Percentiles rank a stretch among this genome's conserved stretches.
These are phyloP conservation scores for Amazona vittata DNA, from an alignment of 2,113 vertebrate genomes.

Conservation along the genomic window DNA sequence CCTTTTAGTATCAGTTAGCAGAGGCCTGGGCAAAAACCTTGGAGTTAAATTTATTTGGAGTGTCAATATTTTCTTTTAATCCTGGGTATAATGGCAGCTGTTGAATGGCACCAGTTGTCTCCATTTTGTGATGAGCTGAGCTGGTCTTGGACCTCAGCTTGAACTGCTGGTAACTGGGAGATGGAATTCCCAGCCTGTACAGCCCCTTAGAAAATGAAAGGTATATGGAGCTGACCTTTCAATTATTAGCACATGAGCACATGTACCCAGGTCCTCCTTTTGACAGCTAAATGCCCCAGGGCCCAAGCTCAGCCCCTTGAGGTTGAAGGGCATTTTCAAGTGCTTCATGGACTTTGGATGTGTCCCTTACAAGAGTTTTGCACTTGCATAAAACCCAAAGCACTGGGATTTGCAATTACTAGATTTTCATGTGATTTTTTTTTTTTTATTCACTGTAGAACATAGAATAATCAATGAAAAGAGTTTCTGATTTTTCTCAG, in stretches of 20 bases:
- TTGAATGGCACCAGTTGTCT: not conserved
- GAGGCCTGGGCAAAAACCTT: not conserved
- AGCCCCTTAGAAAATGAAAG: not conserved
- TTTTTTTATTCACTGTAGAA: not conserved
- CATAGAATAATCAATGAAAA: not conserved
- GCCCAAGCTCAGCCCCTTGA: not conserved
- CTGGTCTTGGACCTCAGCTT: not conserved
- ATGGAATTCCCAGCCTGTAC: not conserved
- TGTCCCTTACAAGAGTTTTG: not conserved
- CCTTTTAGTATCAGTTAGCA: not conserved
- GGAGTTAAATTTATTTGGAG: not conserved
- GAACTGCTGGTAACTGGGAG: not conserved
- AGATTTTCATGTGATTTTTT: not conserved
- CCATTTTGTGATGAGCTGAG: not conserved
- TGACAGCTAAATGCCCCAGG: not conserved
- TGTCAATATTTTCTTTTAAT: not conserved
- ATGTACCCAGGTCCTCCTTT: not conserved
- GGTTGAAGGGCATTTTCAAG: not conserved
- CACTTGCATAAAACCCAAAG: not conserved
- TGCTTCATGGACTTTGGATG: conserved; percentile 8
- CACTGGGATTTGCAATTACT: not conserved
- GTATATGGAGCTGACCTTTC: conserved; percentile 14
- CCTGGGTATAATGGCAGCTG: not conserved
- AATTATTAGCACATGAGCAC: conserved; percentile 9
- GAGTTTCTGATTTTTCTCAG: not conserved